Percentiles rank a stretch among this genome's conserved stretches.
phyloP scores from a whole-genome alignment of 2,113 vertebrate species.

The Erinaceus europaeus region DNA sequence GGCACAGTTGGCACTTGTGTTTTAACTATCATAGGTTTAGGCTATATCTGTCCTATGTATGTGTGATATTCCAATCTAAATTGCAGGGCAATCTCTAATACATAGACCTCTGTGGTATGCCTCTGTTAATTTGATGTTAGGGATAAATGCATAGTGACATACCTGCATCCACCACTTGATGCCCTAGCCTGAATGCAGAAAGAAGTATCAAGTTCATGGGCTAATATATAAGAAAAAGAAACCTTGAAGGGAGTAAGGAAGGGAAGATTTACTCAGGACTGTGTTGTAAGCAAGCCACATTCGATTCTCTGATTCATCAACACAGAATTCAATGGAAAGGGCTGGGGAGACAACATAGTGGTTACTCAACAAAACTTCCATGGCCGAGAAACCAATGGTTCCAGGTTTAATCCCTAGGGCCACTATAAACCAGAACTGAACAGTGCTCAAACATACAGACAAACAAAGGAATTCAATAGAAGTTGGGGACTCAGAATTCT shows the following conservation, averaged over 20 bases:
- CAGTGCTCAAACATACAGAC: too few relatives aligned
- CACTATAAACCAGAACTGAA: too few relatives aligned
- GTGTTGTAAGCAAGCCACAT: neutral
- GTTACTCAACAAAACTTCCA: too few relatives aligned
- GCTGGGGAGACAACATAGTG: too few relatives aligned
- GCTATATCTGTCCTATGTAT: neutral
- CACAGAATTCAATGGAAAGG: neutral
- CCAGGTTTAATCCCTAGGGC: too few relatives aligned
- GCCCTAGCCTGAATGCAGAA: rapidly evolving
- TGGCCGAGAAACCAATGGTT: too few relatives aligned
- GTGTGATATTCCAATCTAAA: neutral
- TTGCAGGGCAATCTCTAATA: neutral
- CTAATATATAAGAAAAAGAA: neutral
- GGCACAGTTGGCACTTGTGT: too few relatives aligned
- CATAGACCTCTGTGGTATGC: neutral
- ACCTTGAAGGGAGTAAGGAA: neutral
- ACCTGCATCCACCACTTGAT: neutral
- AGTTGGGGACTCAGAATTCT: too few relatives aligned
- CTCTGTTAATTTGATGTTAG: neutral
- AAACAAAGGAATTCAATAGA: too few relatives aligned
- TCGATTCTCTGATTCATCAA: neutral
- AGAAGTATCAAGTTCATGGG: neutral
- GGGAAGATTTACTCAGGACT: neutral
- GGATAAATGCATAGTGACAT: neutral
- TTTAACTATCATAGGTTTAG: neutral